Base-by-base conservation (phyloP, 1,140 invertebrate genomes). In the Ericerus pela region DNA sequence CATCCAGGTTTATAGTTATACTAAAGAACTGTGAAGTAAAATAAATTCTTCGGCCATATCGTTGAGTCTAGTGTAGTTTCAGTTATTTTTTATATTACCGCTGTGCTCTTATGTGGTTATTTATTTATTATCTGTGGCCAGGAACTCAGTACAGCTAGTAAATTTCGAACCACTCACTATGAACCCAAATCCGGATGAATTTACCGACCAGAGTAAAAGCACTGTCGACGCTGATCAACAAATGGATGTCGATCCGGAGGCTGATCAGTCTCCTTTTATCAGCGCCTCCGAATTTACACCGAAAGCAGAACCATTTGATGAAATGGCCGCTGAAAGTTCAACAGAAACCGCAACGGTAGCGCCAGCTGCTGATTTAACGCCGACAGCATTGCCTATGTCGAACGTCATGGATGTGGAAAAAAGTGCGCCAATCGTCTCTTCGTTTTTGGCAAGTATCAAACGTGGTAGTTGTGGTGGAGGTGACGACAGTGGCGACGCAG, bases 401-500 rank as follows among this genome's bases (percentile, higher is more conserved):
- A 20, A 24, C 10, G 41, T 24, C 41, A 10, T 47, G 20, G 41
- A 47, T 10, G 20, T 5, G 16, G 20, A 47, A 16, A 47, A 47
- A 12, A 47, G 3, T 47, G 10, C 41, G 16, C 10, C 41, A 24
- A n/a, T n/a, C n/a, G n/a, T n/a, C n/a, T 47, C 26, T 2, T 24
- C 14, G 20, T 47, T 47, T 47, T 47, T 24, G 22, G 16, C 16
- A 2, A 47, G 26, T 24, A 47, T 47, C 4, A 47, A 47, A 16
- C 41, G 26, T 10, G n/a, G n/a, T n/a, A n/a, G n/a, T n/a, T n/a
- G n/a, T n/a, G n/a, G n/a, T n/a, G 41, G 26, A 47, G 41, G 26
- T 24, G 41, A 47, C 3, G 41, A 47, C 4, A 4, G 20, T 22
- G 41, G 41, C 20, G 56, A 58, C n/a, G n/a, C n/a, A 37, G 59